phyloP scores from a whole-genome alignment of 2,797 vertebrate genomes.

The Paguma larvata region DNA sequence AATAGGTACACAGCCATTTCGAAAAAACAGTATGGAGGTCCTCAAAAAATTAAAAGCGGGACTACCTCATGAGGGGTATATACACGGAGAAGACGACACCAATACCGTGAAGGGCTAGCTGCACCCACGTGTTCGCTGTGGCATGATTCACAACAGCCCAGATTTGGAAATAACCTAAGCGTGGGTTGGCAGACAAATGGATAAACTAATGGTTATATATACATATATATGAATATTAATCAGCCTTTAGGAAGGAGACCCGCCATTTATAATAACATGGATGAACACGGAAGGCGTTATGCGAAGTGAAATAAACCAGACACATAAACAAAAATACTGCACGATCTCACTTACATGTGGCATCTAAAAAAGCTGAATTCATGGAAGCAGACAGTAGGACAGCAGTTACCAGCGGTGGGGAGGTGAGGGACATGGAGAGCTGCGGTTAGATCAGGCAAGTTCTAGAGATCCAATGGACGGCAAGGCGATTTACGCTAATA shows the following conservation, averaged over 20 bases:
- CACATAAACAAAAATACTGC: neutral
- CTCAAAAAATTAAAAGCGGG: neutral
- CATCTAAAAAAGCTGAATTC: neutral
- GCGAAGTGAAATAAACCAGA: neutral
- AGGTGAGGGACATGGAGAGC: no score
- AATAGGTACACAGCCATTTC: neutral
- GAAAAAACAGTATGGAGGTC: neutral
- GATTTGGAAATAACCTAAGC: neutral
- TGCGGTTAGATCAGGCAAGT: no score
- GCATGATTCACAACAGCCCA: neutral
- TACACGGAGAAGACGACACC: neutral
- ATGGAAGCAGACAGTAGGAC: neutral
- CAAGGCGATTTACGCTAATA: neutral
- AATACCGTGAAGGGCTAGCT: neutral
- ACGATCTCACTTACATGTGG: neutral
- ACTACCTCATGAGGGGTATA: neutral
- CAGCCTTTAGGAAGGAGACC: neutral
- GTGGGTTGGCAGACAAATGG: neutral
- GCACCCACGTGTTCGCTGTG: neutral
- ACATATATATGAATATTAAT: neutral
- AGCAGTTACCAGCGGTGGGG: neutral
- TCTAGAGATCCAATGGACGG: neutral
- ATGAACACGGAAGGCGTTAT: neutral
- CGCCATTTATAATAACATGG: neutral
- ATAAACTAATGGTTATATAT: neutral